Base-by-base conservation (phyloP, 2,888 invertebrate species). In the Cerastoderma edule region DNA sequence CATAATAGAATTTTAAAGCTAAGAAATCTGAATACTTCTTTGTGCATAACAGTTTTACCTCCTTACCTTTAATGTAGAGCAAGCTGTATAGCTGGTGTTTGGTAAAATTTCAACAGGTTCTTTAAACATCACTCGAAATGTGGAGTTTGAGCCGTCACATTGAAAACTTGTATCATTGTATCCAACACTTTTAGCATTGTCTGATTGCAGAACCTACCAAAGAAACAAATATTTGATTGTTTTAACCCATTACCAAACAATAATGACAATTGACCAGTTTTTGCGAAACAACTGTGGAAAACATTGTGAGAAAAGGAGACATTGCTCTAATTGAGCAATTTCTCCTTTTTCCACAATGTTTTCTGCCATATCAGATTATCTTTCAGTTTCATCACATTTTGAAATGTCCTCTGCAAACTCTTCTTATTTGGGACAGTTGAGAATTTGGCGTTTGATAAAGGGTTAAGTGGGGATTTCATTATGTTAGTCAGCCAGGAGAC, bases 41-140 rank as follows among this genome's bases (percentile, higher is more conserved):
- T n/a, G n/a, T n/a, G n/a, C n/a, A n/a, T n/a, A n/a, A n/a, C n/a
- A n/a, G n/a, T n/a, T n/a, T n/a, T n/a, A n/a, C 16, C 19, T 48
- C 33, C 85, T 87, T 91, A 96, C 96, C 94, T 96, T 96, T 22
- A 97, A 93, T 74, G 95, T 96, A 53, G 96, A 96, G 85, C 96
- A 95, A 39, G 96, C 96, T 33, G 96, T 96, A 91, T 97, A 97
- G 72, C 96, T 95, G 2, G 95, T 95, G 90, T 96, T 95, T 1
- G 96, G 95, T 75, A 95, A 92, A 65, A 97, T 96, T 92, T 97
- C 96, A 0, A 96, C 95, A 0, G 97, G 96, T 84, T 96, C 96
- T 91, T 96, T 96, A 92, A 97, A 97, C 95, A 96, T 95, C 65
- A 96, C 95, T 65, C 96, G 94, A 93, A 96, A 96, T 16, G 96